Evolutionary conservation across 2,113 vertebrate species (phyloP).

Genomic region (Progne subis): DNA sequence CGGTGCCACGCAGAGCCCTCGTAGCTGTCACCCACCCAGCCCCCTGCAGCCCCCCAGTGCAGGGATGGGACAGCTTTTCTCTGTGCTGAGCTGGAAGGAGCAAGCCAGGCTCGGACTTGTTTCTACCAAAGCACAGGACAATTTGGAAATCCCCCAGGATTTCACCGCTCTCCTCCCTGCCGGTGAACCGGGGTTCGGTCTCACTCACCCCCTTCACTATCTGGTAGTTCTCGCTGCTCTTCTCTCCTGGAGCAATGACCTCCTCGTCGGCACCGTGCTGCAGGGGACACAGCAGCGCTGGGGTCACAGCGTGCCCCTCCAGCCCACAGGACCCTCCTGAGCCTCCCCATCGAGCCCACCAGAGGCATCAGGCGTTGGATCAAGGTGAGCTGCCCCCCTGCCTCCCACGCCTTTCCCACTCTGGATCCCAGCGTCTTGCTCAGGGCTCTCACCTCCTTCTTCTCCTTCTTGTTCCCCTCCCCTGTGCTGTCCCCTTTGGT

Average conservation of each 20-base stretch:
- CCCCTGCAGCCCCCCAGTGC: not conserved
- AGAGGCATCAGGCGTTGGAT: not conserved
- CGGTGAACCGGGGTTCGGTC: rapidly evolving
- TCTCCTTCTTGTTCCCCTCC: constrained; percentile 79
- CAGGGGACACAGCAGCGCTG: not conserved
- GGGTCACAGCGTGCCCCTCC: not conserved
- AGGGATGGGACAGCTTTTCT: not conserved
- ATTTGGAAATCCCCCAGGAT: not conserved
- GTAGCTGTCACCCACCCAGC: not conserved
- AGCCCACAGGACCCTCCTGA: not conserved
- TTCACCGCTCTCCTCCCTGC: not conserved
- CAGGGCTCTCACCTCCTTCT: constrained; percentile 76
- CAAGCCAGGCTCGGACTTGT: not conserved
- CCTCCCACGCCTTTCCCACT: not conserved
- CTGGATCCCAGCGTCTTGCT: rapidly evolving
- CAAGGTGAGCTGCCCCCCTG: not conserved
- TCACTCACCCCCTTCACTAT: constrained; percentile 89
- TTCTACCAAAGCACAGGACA: not conserved
- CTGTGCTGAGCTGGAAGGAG: not conserved
- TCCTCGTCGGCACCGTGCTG: constrained; percentile 72
- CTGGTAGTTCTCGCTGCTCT: constrained; percentile 94
- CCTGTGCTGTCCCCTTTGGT: constrained; percentile 75
- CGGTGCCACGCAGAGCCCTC: rapidly evolving
- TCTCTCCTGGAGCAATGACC: constrained; percentile 78
- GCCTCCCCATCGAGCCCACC: not conserved